Conservation (phyloP, 2,797 vertebrate genomes). For the Spinus olivaceus region DNA sequence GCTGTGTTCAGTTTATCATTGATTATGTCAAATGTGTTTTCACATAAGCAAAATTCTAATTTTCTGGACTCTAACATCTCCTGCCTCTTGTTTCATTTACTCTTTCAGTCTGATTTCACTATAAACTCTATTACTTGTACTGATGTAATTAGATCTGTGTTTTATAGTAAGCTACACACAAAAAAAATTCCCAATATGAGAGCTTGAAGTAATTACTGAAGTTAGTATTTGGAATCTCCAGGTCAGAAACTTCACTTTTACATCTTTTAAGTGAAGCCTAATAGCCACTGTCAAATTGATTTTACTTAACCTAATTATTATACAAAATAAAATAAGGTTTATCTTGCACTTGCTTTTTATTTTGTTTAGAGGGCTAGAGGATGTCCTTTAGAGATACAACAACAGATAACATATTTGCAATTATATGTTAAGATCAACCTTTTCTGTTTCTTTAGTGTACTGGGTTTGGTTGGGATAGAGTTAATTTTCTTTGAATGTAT, state of each 20-base stretch:
- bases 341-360: neutral
- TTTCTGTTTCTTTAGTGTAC: neutral
- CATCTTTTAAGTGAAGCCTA: neutral
- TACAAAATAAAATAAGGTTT: rapidly evolving
- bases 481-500: neutral
- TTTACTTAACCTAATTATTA: neutral
- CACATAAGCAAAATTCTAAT: neutral
- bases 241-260: neutral
- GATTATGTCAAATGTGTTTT: neutral
- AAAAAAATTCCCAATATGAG: neutral
- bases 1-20: neutral
- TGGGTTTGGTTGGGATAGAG: rapidly evolving
- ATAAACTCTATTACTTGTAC: neutral
- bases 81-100: neutral
- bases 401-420: neutral
- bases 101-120: neutral
- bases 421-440: neutral
- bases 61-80: neutral
- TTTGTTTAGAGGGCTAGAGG: rapidly evolving
- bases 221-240: neutral
- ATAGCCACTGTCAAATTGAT: neutral
- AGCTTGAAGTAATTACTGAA: neutral
- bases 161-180: neutral
- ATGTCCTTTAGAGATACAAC: neutral
- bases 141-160: neutral